Conservation (phyloP, 1,140 invertebrate genomes). For the Idris sp. region DNA sequence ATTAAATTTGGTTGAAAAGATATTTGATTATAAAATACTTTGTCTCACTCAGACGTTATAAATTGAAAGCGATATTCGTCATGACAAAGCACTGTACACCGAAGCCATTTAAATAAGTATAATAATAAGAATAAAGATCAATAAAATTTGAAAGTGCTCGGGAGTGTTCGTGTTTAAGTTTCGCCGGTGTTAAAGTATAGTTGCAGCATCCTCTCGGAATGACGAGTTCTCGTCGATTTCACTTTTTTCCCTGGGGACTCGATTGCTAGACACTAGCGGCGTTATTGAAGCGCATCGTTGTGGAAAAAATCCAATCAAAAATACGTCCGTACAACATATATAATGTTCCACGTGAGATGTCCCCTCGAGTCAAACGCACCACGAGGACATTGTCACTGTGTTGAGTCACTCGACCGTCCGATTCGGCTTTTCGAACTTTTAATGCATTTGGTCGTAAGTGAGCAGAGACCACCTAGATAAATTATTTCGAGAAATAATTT, state of each 20-base stretch:
- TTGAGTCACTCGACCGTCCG: too few relatives aligned
- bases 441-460: too few relatives aligned
- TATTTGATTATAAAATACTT: too few relatives aligned
- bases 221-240: conserved; percentile 52
- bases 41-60: too few relatives aligned
- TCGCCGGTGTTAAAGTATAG: conserved; percentile 41
- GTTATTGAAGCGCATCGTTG: conserved; percentile 59
- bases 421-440: too few relatives aligned
- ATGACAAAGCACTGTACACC: conserved; percentile 23
- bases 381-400: too few relatives aligned
- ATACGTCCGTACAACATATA: conserved; percentile 50
- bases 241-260: conserved; percentile 49
- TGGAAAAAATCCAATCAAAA: conserved; percentile 61
- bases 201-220: conserved; percentile 48
- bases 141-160: conserved; percentile 53
- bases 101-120: conserved; percentile 44
- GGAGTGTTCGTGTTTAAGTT: conserved; percentile 48
- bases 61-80: conserved; percentile 15
- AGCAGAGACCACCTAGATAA: too few relatives aligned
- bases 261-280: conserved; percentile 47
- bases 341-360: too few relatives aligned
- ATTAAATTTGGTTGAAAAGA: too few relatives aligned
- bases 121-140: conserved; percentile 48
- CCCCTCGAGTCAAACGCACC: too few relatives aligned
- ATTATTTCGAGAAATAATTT: too few relatives aligned